Evolutionary conservation across 2,888 invertebrate genomes (phyloP).

Genomic region (Thymelicus sylvestris): DNA sequence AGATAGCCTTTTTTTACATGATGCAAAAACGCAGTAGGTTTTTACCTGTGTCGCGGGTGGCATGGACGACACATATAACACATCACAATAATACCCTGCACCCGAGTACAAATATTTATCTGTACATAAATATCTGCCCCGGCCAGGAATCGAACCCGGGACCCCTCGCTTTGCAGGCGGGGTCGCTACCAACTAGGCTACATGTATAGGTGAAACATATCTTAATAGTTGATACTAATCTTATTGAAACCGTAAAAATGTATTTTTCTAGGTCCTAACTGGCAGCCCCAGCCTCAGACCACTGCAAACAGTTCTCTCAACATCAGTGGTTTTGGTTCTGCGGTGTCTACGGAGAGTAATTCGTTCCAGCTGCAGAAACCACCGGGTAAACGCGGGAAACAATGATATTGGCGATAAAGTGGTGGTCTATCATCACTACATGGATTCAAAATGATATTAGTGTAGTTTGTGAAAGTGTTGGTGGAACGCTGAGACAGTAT

Average conservation of each 20-base stretch:
- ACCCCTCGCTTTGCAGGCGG: too few relatives aligned
- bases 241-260: not conserved
- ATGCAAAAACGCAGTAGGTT: too few relatives aligned
- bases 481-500: not conserved
- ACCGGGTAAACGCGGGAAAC: slow-evolving; percentile 88
- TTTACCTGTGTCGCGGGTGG: too few relatives aligned
- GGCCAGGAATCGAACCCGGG: too few relatives aligned
- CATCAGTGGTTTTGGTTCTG: slow-evolving; percentile 51
- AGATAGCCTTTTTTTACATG: too few relatives aligned
- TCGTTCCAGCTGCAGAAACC: slow-evolving; percentile 89
- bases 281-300: slow-evolving; percentile 63
- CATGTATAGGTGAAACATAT: too few relatives aligned
- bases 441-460: not conserved
- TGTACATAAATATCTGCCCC: too few relatives aligned
- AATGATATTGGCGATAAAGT: slow-evolving; percentile 79
- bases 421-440: not conserved
- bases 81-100: too few relatives aligned
- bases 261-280: slow-evolving; percentile 55
- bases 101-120: too few relatives aligned
- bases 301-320: slow-evolving; percentile 53
- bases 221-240: too few relatives aligned
- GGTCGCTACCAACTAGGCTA: too few relatives aligned
- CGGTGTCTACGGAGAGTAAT: slow-evolving; percentile 51
- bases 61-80: too few relatives aligned
- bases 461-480: not conserved